A percentile compares a stretch with the other conserved stretches of the same genome.
phyloP scores from a whole-genome alignment of 2,113 vertebrate species.

The zebrafish (Danio rerio) region DNA sequence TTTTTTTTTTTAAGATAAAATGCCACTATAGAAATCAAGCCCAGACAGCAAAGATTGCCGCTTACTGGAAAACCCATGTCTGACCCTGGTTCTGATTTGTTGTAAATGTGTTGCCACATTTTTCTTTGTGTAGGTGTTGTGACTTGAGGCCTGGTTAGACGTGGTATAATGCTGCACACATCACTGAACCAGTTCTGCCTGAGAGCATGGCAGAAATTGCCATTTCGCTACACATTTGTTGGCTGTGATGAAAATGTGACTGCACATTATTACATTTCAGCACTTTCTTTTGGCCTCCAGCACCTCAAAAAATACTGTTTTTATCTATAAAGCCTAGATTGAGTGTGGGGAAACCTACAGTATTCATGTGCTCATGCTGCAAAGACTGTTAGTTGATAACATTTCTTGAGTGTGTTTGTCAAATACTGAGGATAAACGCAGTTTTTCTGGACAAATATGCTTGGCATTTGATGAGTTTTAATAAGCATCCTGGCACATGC shows the following conservation, averaged over 20 bases:
- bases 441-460: conserved; percentile 1
- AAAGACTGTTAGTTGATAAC: conserved; percentile 3
- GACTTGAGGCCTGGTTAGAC: background rate
- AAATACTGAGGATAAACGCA: background rate
- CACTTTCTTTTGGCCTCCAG: conserved; percentile 1
- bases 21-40: too few relatives aligned
- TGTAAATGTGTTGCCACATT: background rate
- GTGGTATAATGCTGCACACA: background rate
- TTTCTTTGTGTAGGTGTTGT: background rate
- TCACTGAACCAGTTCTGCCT: background rate
- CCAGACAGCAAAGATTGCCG: too few relatives aligned
- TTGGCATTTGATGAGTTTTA: conserved; percentile 15
- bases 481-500: background rate
- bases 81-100: background rate
- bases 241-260: conserved; percentile 36
- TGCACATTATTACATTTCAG: conserved; percentile 8
- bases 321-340: background rate
- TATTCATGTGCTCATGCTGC: background rate
- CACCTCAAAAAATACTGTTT: background rate
- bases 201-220: background rate
- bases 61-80: too few relatives aligned
- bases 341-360: background rate
- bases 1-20: too few relatives aligned
- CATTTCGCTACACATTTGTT: conserved; percentile 9
- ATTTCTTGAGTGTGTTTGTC: conserved; percentile 6